Evolutionary conservation across 2,888 invertebrate genomes (phyloP), one percentile per base, ranked within the genome.

Genomic region (Nymphalis c-album): DNA sequence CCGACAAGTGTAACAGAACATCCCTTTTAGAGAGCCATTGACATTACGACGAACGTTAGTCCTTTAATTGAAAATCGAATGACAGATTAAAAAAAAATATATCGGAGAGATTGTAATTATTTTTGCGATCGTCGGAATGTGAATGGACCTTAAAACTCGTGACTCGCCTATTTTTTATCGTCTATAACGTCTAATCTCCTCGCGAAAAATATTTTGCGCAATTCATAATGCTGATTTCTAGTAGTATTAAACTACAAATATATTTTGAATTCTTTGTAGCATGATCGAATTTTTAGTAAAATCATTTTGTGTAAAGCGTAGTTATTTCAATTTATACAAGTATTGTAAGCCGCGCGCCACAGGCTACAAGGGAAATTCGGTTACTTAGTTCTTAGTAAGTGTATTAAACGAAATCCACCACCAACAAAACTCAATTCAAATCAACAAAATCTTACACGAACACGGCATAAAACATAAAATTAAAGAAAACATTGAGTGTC

Each of bases 321-420:
- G 62, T 64, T 60, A 67, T 31, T 31, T 61, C 53, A 48, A 60
- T 45, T 46, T 62, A 17, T 22, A 57, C 17, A 60, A 69, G 59
- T 59, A 61, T 48, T 50, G 60, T 50, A 68, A 67, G 70, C 63
- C 68, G 73, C 77, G 76, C 76, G 77, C 76, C 78, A 76, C 75
- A 71, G 71, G 76, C 72, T 73, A 60, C 67, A 69, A 74, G 74
- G 76, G 78, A 76, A 70, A 74, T 77, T 77, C 76, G 68, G 78
- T 77, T 78, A 79, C 78, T 75, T 71, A 76, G 77, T 78, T 78
- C 79, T 83, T 83, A 80, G 86, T 89, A 86, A 89, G 89, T 90
- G 88, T 90, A 91, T 91, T 91, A 92, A 88, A 91, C 90, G 91
- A 91, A 91, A 91, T 92, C 92, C 92, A 92, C 92, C 92, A 92